phyloP scores from a whole-genome alignment of 2,113 vertebrate genomes.

The Tamias sibiricus region DNA sequence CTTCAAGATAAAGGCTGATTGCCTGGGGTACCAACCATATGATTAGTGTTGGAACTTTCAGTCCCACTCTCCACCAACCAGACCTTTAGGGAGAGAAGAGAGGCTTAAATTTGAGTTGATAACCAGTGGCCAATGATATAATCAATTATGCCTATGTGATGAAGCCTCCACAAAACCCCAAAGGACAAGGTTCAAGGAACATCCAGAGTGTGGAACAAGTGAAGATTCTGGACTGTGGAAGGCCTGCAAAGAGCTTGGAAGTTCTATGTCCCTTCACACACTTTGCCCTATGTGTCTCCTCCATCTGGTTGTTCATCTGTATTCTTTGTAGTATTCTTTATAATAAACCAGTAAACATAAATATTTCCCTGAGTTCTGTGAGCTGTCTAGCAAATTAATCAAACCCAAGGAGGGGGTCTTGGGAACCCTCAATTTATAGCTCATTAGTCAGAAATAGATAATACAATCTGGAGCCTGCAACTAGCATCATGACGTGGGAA shows the following conservation, averaged over 20 bases:
- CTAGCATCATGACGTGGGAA: not conserved
- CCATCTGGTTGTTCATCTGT: not conserved
- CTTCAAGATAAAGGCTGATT: not conserved
- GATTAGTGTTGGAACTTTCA: not conserved
- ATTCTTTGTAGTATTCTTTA: constrained; percentile 24
- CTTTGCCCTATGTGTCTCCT: not conserved
- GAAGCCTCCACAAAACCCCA: not conserved
- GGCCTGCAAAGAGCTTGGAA: not conserved
- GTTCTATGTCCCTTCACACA: not conserved
- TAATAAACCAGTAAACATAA: constrained; percentile 32
- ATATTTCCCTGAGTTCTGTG: not conserved
- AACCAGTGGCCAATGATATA: not conserved
- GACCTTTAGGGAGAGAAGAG: not conserved
- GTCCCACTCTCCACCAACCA: not conserved
- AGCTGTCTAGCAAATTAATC: not conserved
- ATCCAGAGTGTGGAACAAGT: not conserved
- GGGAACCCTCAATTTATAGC: not conserved
- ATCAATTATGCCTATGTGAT: not conserved
- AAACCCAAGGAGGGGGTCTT: not conserved
- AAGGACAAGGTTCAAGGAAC: not conserved
- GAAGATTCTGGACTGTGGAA: not conserved
- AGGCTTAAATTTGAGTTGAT: not conserved
- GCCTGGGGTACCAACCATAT: not conserved
- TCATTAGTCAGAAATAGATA: not conserved
- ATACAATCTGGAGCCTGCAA: not conserved